Conservation (phyloP, 2,113 vertebrate species). For the Xenopus laevis region DNA sequence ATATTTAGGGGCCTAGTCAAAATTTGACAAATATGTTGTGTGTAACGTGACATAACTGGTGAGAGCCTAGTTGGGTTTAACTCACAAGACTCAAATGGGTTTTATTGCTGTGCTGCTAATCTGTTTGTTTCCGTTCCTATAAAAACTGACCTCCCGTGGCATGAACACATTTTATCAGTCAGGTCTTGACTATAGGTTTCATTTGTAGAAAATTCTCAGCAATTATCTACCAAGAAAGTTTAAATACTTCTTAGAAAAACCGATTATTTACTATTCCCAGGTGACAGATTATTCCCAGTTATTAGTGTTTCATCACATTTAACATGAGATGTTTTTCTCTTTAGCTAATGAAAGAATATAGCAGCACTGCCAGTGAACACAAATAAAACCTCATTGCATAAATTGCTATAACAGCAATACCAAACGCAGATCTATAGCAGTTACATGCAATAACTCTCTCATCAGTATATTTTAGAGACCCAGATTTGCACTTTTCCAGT, state of each 20-base stretch:
- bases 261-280: not conserved
- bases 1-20: too few species aligned
- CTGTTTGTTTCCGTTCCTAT: too few species aligned
- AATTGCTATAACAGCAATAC: not conserved
- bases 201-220: not conserved
- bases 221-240: conserved; percentile 5
- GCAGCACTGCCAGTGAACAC: not conserved
- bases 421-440: not conserved
- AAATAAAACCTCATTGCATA: not conserved
- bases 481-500: too few species aligned
- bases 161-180: too few species aligned
- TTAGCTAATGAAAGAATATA: not conserved
- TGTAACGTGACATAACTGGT: too few species aligned
- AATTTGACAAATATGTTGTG: too few species aligned
- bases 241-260: conserved; percentile 15
- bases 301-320: not conserved
- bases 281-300: not conserved
- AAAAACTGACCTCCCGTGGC: too few species aligned
- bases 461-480: too few species aligned
- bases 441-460: too few species aligned
- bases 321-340: not conserved
- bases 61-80: too few species aligned
- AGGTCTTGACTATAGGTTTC: not conserved
- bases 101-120: too few species aligned
- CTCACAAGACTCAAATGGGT: too few species aligned